These are phyloP conservation scores for Gila orcuttii DNA, from an alignment of 2,113 vertebrate genomes.

Conservation along the genomic window DNA sequence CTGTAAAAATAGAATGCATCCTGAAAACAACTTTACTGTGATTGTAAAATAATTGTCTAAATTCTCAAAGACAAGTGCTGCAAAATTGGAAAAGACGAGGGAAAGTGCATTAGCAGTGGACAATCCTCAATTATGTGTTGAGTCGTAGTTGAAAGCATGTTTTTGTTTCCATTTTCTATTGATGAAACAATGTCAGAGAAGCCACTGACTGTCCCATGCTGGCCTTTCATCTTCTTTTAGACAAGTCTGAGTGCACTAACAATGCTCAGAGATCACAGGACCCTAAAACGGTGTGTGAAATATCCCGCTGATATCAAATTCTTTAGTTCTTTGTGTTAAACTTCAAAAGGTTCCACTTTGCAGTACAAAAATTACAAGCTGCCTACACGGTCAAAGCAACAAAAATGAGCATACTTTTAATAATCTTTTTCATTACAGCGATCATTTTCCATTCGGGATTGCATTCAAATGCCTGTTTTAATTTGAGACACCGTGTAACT, in stretches of 20 bases:
- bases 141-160: slow-evolving; percentile 31
- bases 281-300: slow-evolving; percentile 14
- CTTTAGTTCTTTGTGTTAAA: neutral
- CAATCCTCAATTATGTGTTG: neutral
- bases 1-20: neutral
- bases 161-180: slow-evolving; percentile 15
- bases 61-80: slow-evolving; percentile 13
- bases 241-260: slow-evolving; percentile 25
- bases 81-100: slow-evolving; percentile 7
- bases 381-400: neutral
- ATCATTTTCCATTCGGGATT: slow-evolving; percentile 5
- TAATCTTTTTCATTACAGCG: slow-evolving; percentile 12
- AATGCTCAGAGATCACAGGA: slow-evolving; percentile 24
- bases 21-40: neutral
- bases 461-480: slow-evolving; percentile 29
- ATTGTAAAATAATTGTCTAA: slow-evolving; percentile 26
- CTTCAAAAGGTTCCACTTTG: slow-evolving; percentile 17
- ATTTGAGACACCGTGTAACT: slow-evolving; percentile 2
- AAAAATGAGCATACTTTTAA: slow-evolving; percentile 10
- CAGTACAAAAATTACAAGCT: neutral
- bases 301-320: neutral
- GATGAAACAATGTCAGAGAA: slow-evolving; percentile 23
- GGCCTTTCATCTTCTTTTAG: slow-evolving; percentile 37
- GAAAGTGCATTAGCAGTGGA: slow-evolving; percentile 26
- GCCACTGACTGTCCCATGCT: slow-evolving; percentile 7